Conservation (phyloP, 2,113 vertebrate genomes). For the Struthio camelus region DNA sequence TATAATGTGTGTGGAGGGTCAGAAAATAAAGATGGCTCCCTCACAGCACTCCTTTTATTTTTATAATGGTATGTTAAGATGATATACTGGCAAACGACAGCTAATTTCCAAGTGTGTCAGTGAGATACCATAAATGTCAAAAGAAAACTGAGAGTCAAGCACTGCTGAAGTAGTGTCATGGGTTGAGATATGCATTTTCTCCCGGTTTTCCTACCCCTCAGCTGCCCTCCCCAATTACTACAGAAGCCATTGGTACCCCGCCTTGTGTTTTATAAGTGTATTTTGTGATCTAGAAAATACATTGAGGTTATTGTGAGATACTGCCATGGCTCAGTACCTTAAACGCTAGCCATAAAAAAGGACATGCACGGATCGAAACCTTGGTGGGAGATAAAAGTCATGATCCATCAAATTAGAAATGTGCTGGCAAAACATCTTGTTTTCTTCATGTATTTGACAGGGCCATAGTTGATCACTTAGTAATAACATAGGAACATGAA, state of each 20-base stretch:
- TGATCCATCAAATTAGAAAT: constrained; percentile 2
- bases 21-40: neutral
- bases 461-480: neutral
- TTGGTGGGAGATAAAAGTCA: neutral
- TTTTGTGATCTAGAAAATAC: neutral
- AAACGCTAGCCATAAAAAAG: neutral
- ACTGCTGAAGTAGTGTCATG: neutral
- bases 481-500: neutral
- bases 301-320: neutral
- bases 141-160: neutral
- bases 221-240: neutral
- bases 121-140: neutral
- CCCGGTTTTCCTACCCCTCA: neutral
- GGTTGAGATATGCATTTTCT: neutral
- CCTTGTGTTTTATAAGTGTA: neutral
- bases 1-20: neutral
- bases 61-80: neutral
- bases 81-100: neutral
- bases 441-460: neutral
- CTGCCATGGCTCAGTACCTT: neutral
- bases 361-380: neutral
- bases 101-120: fast-evolving
- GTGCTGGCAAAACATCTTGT: constrained; percentile 19
- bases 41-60: neutral
- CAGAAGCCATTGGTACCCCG: neutral